A percentile compares a stretch with the other conserved stretches of the same genome.
Evolutionary conservation across 2,888 invertebrate genomes (phyloP).

Genomic region (Lochmaea capreae): DNA sequence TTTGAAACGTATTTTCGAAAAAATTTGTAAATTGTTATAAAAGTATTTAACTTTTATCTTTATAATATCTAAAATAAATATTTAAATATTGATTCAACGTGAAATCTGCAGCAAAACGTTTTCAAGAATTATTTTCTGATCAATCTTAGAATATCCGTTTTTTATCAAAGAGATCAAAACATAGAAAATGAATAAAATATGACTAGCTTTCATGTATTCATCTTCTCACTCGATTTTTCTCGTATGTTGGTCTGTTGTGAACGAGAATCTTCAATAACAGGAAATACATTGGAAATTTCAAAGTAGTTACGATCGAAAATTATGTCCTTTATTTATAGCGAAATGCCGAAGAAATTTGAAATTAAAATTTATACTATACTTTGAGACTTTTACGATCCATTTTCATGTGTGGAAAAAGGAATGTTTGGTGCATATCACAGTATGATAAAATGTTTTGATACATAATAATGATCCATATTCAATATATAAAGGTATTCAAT

Average conservation of each 20-base stretch:
- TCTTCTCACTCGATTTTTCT: conserved; percentile 10
- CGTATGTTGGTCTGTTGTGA: background rate
- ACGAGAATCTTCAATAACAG: background rate
- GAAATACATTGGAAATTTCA: conserved; percentile 7
- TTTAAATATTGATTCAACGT: background rate
- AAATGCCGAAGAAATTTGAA: background rate
- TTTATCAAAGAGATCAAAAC: conserved; percentile 18
- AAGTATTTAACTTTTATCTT: no score
- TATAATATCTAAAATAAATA: no score
- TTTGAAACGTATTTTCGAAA: no score
- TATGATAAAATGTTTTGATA: no score
- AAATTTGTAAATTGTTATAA: no score
- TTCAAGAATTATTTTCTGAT: background rate
- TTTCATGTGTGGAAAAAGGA: background rate
- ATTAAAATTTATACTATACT: background rate
- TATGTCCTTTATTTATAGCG: background rate
- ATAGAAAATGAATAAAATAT: conserved; percentile 31
- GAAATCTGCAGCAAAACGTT: background rate
- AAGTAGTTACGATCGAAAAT: background rate
- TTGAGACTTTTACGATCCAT: background rate
- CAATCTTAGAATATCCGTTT: background rate
- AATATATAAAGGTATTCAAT: no score
- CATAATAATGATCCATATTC: no score
- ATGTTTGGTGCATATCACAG: background rate
- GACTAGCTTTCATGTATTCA: conserved; percentile 24